A percentile compares a stretch with the other conserved stretches of the same genome.
phyloP scores from a whole-genome alignment of 2,797 vertebrate genomes.

The Gallinago nigripennis region DNA sequence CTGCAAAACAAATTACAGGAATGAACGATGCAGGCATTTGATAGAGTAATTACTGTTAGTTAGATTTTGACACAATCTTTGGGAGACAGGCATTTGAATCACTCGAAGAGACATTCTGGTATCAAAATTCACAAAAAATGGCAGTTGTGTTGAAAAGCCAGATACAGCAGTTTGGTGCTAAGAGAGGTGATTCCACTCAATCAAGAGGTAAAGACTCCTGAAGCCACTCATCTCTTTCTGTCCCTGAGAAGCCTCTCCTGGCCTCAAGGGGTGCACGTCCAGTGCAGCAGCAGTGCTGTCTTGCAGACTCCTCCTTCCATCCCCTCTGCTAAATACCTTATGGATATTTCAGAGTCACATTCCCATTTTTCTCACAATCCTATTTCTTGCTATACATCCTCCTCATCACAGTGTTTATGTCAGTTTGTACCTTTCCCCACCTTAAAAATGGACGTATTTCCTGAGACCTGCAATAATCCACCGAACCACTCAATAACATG shows the following conservation, averaged over 20 bases:
- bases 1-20: neutral
- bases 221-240: neutral
- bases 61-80: neutral
- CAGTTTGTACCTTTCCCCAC: neutral
- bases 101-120: neutral
- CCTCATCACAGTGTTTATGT: neutral
- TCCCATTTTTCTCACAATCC: neutral
- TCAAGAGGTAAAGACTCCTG: neutral
- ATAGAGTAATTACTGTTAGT: constrained; percentile 23
- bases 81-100: neutral
- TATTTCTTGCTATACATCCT: neutral
- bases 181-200: neutral
- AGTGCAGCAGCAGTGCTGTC: neutral
- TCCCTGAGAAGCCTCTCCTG: neutral
- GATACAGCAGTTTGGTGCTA: neutral
- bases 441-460: neutral
- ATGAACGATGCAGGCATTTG: neutral
- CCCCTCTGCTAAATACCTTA: neutral
- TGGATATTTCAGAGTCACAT: neutral
- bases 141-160: neutral
- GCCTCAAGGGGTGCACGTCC: neutral
- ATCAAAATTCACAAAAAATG: neutral
- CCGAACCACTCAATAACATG: neutral
- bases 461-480: neutral
- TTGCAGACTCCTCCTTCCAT: neutral